Conservation (phyloP, 2,797 vertebrate genomes). For the Acropternis orthonyx region DNA sequence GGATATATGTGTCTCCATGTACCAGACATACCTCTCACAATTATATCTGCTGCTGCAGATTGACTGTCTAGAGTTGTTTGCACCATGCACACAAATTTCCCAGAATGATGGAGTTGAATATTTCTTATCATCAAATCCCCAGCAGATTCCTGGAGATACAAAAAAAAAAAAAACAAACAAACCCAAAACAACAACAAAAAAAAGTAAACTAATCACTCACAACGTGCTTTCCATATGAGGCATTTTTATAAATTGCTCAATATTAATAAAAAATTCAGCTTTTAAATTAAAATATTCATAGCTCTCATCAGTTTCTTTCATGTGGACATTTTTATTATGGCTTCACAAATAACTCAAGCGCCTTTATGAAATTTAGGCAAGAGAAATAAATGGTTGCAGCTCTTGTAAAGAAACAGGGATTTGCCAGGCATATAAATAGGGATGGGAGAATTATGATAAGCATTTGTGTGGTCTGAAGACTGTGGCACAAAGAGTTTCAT, state of each 20-base stretch:
- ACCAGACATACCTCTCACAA: constrained; percentile 84
- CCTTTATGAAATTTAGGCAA: constrained; percentile 49
- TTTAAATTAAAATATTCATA: constrained; percentile 61
- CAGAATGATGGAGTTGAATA: constrained; percentile 87
- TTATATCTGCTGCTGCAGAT: constrained; percentile 82
- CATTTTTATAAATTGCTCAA: constrained; percentile 54
- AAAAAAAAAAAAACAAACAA: neutral
- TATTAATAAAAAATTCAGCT: constrained; percentile 49
- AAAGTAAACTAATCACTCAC: constrained; percentile 39
- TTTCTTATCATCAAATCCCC: constrained; percentile 92
- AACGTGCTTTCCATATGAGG: neutral
- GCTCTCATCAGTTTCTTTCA: constrained; percentile 47
- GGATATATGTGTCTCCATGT: neutral
- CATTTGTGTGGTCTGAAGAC: neutral
- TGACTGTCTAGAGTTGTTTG: constrained; percentile 84
- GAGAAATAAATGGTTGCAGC: constrained; percentile 42
- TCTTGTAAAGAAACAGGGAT: constrained; percentile 19
- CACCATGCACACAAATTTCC: constrained; percentile 86
- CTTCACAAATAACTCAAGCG: constrained; percentile 41
- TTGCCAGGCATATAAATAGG: neutral
- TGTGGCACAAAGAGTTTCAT: neutral
- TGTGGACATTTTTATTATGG: constrained; percentile 46
- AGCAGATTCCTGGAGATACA: constrained; percentile 79
- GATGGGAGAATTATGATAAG: neutral
- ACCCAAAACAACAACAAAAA: neutral